A percentile compares a stretch with the other conserved stretches of the same genome.
These are phyloP conservation scores for Trachythela sp. DNA, from an alignment of 64 coral and sea anemone species.

Conservation along the genomic window DNA sequence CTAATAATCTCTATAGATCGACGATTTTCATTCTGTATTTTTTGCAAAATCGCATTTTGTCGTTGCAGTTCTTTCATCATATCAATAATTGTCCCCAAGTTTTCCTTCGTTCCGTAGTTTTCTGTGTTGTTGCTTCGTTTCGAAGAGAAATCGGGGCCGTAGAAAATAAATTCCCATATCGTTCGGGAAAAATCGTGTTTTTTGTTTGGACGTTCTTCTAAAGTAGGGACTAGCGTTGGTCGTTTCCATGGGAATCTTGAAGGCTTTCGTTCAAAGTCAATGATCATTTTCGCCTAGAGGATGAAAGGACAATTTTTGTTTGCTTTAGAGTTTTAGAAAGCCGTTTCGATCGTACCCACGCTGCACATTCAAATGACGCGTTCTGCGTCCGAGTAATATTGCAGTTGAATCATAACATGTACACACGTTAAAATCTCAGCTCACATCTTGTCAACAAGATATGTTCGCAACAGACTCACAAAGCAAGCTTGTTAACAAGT, in stretches of 20 bases:
- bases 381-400: too few species aligned
- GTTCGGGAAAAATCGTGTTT: background rate
- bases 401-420: too few species aligned
- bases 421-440: too few species aligned
- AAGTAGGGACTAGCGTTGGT: background rate
- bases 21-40: background rate
- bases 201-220: conserved; percentile 18
- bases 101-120: background rate
- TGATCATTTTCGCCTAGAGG: conserved; percentile 11
- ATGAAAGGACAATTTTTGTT: background rate
- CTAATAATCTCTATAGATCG: background rate
- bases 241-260: background rate
- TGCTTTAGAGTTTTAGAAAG: too few species aligned
- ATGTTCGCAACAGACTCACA: too few species aligned
- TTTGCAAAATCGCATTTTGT: background rate
- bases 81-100: background rate
- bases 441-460: too few species aligned
- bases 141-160: background rate
- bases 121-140: background rate
- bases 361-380: too few species aligned
- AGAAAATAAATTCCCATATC: background rate
- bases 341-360: too few species aligned
- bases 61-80: background rate
- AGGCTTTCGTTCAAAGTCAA: conserved; percentile 13
- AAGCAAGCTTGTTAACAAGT: too few species aligned